These are phyloP conservation scores for Smittia aterrima DNA, from an alignment of 2,888 invertebrate genomes.

Conservation along the genomic window DNA sequence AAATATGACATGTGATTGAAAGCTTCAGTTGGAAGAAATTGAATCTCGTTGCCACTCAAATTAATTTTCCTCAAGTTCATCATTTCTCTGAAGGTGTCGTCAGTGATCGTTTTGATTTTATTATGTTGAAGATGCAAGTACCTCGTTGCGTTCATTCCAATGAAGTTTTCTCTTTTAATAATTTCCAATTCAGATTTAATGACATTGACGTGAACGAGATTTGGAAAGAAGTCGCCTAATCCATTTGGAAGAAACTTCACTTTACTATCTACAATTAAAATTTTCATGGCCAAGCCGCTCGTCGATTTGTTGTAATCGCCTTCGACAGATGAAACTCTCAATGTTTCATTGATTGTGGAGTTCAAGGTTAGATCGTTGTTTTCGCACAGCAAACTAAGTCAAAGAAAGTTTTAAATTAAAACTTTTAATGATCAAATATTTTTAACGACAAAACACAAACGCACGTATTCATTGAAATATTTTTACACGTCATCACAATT, in stretches of 20 bases:
- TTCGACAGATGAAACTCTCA: not conserved
- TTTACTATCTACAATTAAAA: not conserved
- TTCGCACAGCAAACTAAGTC: not conserved
- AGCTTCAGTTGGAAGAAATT: not conserved
- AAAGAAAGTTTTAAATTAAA: too few relatives aligned
- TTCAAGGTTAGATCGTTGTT: not conserved
- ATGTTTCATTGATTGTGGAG: not conserved
- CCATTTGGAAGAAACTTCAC: not conserved
- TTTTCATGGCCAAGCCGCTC: not conserved
- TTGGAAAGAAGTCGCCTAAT: not conserved
- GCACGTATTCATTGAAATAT: too few relatives aligned
- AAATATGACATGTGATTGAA: not conserved
- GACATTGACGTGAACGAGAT: not conserved
- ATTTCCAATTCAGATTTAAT: not conserved
- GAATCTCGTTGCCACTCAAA: not conserved
- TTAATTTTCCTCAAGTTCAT: not conserved
- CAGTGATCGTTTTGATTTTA: not conserved
- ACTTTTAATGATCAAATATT: too few relatives aligned
- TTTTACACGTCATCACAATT: too few relatives aligned
- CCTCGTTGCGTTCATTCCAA: not conserved
- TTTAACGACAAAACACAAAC: too few relatives aligned
- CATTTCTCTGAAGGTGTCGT: not conserved
- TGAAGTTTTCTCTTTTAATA: not conserved
- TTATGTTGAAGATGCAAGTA: not conserved
- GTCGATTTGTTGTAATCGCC: not conserved